Percentiles rank a stretch among this genome's conserved stretches.
These are phyloP conservation scores for Caranx melampygus DNA, from an alignment of 2,113 vertebrate genomes.

Conservation along the genomic window DNA sequence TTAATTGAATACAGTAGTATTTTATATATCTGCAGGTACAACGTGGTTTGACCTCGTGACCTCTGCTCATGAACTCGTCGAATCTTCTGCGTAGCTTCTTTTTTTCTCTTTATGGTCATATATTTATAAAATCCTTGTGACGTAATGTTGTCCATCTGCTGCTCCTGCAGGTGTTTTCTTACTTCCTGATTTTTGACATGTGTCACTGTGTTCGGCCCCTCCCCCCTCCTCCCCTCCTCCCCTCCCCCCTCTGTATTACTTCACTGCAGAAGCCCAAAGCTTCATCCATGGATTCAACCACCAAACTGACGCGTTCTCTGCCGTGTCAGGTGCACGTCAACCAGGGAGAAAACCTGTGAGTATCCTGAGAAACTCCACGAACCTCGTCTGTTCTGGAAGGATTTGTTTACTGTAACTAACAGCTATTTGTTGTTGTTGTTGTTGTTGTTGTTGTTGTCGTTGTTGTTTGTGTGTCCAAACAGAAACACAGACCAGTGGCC, in stretches of 20 bases:
- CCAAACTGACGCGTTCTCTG: constrained; percentile 91
- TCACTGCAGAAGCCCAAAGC: constrained; percentile 90
- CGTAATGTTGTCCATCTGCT: no score
- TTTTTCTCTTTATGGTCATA: no score
- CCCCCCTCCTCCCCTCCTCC: neutral
- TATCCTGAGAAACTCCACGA: constrained; percentile 29
- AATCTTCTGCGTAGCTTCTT: no score
- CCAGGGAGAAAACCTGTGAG: constrained; percentile 94
- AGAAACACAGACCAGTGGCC: constrained; percentile 96
- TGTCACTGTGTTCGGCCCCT: neutral
- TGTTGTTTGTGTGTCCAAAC: neutral
- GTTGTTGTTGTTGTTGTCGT: fast-evolving
- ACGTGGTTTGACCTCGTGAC: no score
- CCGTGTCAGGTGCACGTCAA: constrained; percentile 95
- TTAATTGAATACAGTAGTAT: no score
- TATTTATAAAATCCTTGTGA: no score
- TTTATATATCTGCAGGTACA: no score
- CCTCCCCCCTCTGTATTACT: neutral
- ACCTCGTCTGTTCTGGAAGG: fast-evolving
- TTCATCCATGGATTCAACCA: constrained; percentile 88
- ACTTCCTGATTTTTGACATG: neutral
- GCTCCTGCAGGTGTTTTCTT: neutral
- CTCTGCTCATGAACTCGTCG: no score
- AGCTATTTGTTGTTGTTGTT: neutral
- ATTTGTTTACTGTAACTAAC: neutral